Evolutionary conservation across 1,140 invertebrate genomes (phyloP).

Genomic region (Apis florea): DNA sequence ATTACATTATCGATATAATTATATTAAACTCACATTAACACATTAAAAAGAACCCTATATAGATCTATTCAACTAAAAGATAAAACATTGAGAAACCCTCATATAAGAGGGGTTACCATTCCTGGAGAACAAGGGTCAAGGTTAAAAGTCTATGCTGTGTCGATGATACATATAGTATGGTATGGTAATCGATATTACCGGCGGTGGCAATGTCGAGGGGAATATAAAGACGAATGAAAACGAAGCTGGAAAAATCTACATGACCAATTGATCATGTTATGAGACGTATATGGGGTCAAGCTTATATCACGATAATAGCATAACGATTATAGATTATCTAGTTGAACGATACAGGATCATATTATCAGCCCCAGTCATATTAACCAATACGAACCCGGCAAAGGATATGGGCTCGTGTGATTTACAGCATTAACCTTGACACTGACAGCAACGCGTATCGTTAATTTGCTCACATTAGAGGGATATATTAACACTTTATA

Average conservation of each 20-base stretch:
- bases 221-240: slow-evolving; percentile 14
- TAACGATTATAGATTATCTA: slow-evolving; percentile 56
- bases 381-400: slow-evolving; percentile 24
- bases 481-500: slow-evolving; percentile 6
- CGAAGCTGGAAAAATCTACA: slow-evolving; percentile 33
- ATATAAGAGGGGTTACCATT: slow-evolving; percentile 16
- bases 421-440: slow-evolving; percentile 56
- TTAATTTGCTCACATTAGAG: not conserved
- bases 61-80: not conserved
- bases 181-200: slow-evolving; percentile 54
- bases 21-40: not conserved
- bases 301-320: slow-evolving; percentile 53
- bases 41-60: not conserved
- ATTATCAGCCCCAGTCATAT: not conserved
- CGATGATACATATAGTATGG: slow-evolving; percentile 33
- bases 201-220: slow-evolving; percentile 34
- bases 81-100: not conserved
- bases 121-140: slow-evolving; percentile 58
- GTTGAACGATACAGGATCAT: slow-evolving; percentile 36
- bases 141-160: slow-evolving; percentile 47
- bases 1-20: not conserved
- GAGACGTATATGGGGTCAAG: slow-evolving; percentile 28
- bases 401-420: slow-evolving; percentile 25
- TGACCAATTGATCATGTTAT: slow-evolving; percentile 49
- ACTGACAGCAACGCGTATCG: slow-evolving; percentile 7